These are phyloP conservation scores for Tringa solitaria DNA, from an alignment of 2,113 vertebrate genomes.

Conservation along the genomic window DNA sequence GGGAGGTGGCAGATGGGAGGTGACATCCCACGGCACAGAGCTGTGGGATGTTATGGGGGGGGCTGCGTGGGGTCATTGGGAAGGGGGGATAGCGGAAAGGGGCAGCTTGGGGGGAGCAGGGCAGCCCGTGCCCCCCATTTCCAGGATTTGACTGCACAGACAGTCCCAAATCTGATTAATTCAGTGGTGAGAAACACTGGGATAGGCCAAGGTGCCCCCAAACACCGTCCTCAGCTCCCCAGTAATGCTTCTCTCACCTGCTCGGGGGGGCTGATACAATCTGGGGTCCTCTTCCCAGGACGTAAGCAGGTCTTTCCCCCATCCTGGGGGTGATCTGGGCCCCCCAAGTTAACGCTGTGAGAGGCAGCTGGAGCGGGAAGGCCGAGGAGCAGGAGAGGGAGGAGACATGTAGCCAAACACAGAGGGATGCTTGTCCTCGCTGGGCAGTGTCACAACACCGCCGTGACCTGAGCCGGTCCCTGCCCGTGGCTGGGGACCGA, in stretches of 20 bases:
- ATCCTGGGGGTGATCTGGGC: not conserved
- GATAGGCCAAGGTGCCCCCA: not conserved
- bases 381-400: not conserved
- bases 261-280: not conserved
- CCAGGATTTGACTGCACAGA: not conserved
- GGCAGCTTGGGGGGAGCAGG: not conserved
- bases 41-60: not conserved
- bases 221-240: fast-evolving
- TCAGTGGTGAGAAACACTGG: fast-evolving
- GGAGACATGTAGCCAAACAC: not conserved
- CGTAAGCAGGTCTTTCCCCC: not conserved
- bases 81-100: not conserved
- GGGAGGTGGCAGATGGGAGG: not conserved
- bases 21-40: not conserved
- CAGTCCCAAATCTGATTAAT: not conserved
- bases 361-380: not conserved
- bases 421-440: not conserved
- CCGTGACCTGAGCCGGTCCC: fast-evolving
- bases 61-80: not conserved
- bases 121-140: not conserved
- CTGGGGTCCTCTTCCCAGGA: not conserved
- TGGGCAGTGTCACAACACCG: fast-evolving
- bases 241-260: not conserved
- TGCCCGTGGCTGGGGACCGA: not conserved
- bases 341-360: not conserved